Percentiles rank a stretch among this genome's conserved stretches.
Conservation (phyloP, 2,113 vertebrate species). For the Noctilio leporinus region DNA sequence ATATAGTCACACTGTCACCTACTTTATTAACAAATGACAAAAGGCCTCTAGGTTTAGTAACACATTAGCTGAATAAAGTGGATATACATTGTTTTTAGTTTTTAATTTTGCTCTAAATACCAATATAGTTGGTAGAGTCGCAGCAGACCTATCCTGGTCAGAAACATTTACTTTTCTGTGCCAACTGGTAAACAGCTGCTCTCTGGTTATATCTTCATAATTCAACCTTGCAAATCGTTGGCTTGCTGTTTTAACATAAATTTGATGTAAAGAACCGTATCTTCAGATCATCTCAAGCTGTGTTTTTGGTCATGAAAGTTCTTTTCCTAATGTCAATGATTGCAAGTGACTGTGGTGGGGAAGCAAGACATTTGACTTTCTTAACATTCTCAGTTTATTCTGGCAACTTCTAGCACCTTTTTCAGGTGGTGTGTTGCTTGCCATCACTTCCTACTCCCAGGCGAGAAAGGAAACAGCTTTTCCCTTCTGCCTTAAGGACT, state of each 20-base stretch:
- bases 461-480: not conserved
- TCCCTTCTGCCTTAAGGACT: not conserved
- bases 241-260: not conserved
- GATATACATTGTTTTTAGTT: not conserved
- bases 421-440: not conserved
- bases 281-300: not conserved
- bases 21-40: not conserved
- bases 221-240: not conserved
- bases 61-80: not conserved
- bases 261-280: not conserved
- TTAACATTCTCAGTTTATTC: not conserved
- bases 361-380: not conserved
- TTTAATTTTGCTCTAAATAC: not conserved
- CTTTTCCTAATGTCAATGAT: not conserved
- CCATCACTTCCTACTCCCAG: not conserved
- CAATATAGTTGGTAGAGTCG: not conserved
- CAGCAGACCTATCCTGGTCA: not conserved
- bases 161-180: not conserved
- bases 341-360: not conserved
- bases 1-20: not conserved
- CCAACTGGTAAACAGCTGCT: not conserved
- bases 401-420: not conserved
- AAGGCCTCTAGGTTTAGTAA: not conserved
- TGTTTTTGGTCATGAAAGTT: not conserved
- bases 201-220: not conserved